phyloP scores from a whole-genome alignment of 1,140 invertebrate genomes.

The Rhagoletis zephyria region DNA sequence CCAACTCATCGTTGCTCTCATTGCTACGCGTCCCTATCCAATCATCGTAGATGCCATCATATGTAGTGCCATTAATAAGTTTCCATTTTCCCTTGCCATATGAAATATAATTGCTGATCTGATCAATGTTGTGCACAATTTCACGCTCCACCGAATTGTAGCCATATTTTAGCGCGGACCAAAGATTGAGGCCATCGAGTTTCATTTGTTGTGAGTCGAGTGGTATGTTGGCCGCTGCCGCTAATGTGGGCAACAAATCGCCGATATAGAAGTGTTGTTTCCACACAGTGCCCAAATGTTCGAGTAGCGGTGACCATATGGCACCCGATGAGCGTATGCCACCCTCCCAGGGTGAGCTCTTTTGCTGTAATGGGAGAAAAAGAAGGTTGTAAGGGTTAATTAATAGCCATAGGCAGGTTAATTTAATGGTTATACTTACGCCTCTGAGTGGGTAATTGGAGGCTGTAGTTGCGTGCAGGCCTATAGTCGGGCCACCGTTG shows the following conservation, averaged over 20 bases:
- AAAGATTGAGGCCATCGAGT: conserved; percentile 84
- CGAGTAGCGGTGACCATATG: conserved; percentile 82
- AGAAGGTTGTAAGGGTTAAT: not conserved
- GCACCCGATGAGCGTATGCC: conserved; percentile 84
- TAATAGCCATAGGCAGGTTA: not conserved
- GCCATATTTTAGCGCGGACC: conserved; percentile 76
- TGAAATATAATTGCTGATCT: conserved; percentile 77
- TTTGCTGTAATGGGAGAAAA: conserved; percentile 73
- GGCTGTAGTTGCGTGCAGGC: conserved; percentile 82
- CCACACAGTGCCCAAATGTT: conserved; percentile 78
- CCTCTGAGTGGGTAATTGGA: conserved; percentile 91
- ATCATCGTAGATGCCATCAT: conserved; percentile 72
- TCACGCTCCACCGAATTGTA: conserved; percentile 75
- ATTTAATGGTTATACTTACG: conserved; percentile 73
- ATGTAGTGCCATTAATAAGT: conserved; percentile 79
- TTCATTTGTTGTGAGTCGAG: conserved; percentile 59
- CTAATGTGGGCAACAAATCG: conserved; percentile 90
- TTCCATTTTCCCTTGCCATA: conserved; percentile 83
- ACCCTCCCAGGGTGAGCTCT: conserved; percentile 91
- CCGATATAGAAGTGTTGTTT: conserved; percentile 86
- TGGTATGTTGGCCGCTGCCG: conserved; percentile 76
- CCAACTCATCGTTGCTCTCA: conserved; percentile 55
- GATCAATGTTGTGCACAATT: conserved; percentile 82
- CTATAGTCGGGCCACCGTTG: conserved; percentile 84
- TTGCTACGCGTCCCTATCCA: conserved; percentile 73